phyloP scores from a whole-genome alignment of 2,797 vertebrate species.

The Danionella dracula region DNA sequence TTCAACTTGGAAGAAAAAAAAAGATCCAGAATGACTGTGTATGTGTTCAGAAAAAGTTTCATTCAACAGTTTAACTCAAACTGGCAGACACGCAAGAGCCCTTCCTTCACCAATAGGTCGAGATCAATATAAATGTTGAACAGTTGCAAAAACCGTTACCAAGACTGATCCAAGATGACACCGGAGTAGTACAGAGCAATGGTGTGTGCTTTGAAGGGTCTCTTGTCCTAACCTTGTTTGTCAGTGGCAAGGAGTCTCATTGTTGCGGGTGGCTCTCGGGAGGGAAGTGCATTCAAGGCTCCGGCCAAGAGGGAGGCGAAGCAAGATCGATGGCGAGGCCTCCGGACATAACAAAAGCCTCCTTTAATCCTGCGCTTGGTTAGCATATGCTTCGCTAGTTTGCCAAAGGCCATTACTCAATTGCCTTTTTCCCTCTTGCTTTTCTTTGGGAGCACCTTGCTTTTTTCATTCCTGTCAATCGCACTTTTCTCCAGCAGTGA shows the following conservation, averaged over 20 bases:
- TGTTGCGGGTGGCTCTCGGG: conserved; percentile 38
- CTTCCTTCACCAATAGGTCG: conserved; percentile 7
- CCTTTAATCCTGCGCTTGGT: conserved; percentile 44
- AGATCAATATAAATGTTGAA: conserved; percentile 31
- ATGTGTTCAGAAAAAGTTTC: not conserved
- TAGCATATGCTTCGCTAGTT: conserved; percentile 54
- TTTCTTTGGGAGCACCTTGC: conserved; percentile 9
- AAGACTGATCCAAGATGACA: conserved; percentile 42
- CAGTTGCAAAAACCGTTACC: conserved; percentile 39
- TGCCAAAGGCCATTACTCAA: conserved; percentile 53
- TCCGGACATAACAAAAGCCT: conserved; percentile 45
- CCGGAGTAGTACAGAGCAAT: conserved; percentile 16
- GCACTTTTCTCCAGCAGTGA: conserved; percentile 19
- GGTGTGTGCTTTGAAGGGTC: conserved; percentile 27
- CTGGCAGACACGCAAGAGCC: not conserved
- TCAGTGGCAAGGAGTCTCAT: conserved; percentile 35
- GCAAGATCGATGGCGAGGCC: conserved; percentile 45
- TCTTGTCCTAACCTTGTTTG: conserved; percentile 45
- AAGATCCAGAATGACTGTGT: not conserved
- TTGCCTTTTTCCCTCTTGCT: conserved; percentile 40
- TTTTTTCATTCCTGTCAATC: conserved; percentile 28
- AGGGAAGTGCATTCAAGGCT: conserved; percentile 41
- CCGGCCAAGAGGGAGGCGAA: conserved; percentile 17
- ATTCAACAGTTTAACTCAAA: not conserved
- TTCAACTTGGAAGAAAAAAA: too few relatives aligned